Evolutionary conservation across 2,113 vertebrate species (phyloP), one percentile per base, ranked within the genome.

Genomic region (Trachemys scripta): DNA sequence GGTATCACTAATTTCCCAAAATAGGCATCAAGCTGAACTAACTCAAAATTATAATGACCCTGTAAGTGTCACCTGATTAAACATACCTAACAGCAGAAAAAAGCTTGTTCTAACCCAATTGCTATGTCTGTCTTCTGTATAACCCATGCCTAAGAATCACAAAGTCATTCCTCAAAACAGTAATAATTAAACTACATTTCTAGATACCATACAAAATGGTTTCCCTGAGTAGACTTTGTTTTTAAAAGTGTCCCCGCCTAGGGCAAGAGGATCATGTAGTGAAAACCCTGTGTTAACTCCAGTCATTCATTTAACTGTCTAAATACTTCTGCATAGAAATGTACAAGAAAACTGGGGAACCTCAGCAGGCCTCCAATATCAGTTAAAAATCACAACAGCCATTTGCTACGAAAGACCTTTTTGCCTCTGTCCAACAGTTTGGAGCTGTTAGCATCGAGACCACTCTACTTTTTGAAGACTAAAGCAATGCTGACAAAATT

Each of bases 21-120:
- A 91, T 88, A 97, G 0, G 72, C 87, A 94, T 90, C 72, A 89
- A 95, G 62, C 80, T 90, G 84, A 16, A 92, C 51, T 95, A 88
- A 59, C 82, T 93, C 82, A 95, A 92, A 96, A 92, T 93, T 88
- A 72, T 89, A 97, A 96, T 95, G 93, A 95, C 85, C 53, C 78
- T 94, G 82, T 95, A 95, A 87, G 95, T 87, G 96, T 97, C 72
- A 92, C 87, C 87, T 93, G 95, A 97, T 96, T 95, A 95, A 97
- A 88, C 50, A 57, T 11, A 96, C 31, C 78, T 85, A 95, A 96
- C 25, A 84, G 92, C 90, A 82, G 88, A 84, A 87, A 95, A 54
- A 22, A 27, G 76, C 78, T 95, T 50, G 0, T 72, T 80, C 84
- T 89, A 10, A 80, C 90, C 85, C 80, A 87, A 54, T 56, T 95